These are phyloP conservation scores for Chromis chromis DNA, from an alignment of 2,797 vertebrate genomes.

Conservation along the genomic window DNA sequence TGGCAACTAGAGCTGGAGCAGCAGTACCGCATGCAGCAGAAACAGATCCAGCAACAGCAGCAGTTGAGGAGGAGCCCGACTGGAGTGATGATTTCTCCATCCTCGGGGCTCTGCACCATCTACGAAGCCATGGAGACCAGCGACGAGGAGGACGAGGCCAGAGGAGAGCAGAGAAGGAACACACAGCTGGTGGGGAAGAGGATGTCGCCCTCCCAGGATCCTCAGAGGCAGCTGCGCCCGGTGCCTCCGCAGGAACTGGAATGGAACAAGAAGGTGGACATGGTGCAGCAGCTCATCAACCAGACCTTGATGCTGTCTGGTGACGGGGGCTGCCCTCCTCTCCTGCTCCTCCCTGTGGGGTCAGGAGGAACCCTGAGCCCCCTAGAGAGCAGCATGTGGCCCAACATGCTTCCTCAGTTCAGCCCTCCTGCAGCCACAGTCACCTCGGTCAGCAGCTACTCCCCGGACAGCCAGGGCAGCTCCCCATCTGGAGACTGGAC, in stretches of 20 bases:
- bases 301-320: slow-evolving; percentile 87
- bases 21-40: slow-evolving; percentile 82
- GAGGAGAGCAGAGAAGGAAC: slow-evolving; percentile 52
- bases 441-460: slow-evolving; percentile 92
- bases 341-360: slow-evolving; percentile 82
- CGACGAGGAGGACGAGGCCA: slow-evolving; percentile 81
- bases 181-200: slow-evolving; percentile 30
- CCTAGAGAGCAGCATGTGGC: slow-evolving; percentile 89
- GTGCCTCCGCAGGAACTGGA: slow-evolving; percentile 74
- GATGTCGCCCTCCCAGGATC: slow-evolving; percentile 15
- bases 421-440: slow-evolving; percentile 87
- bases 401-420: slow-evolving; percentile 86
- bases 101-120: slow-evolving; percentile 91
- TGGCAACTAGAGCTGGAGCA: slow-evolving; percentile 82
- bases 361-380: slow-evolving; percentile 83
- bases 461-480: slow-evolving; percentile 85
- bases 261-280: slow-evolving; percentile 84
- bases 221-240: slow-evolving; percentile 55
- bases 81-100: slow-evolving; percentile 79
- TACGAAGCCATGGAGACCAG: slow-evolving; percentile 90
- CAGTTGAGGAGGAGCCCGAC: slow-evolving; percentile 75
- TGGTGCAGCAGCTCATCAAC: slow-evolving; percentile 92
- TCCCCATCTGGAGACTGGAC: slow-evolving; percentile 91
- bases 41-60: slow-evolving; percentile 79
- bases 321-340: slow-evolving; percentile 74